Base-by-base conservation (phyloP, 2,888 invertebrate genomes). In the Rhabditoides inermis region DNA sequence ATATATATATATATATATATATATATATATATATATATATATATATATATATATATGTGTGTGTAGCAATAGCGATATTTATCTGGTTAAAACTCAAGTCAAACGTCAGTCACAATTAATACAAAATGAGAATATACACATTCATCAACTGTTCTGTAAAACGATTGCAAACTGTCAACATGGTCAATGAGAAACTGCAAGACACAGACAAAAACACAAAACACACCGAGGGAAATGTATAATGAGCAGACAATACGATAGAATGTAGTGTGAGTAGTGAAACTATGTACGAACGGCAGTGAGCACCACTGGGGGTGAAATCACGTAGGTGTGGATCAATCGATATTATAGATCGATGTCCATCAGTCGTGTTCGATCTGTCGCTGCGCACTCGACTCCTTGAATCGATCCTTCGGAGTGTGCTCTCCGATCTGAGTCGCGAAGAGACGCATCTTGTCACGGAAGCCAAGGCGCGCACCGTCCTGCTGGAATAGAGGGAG, bases 381-480 rank as follows among this genome's bases (percentile, higher is more conserved):
- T 47, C 63, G 27, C 20, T 63, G 56, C 10, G 63, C 63, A 51
- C 56, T 56, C 53, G 60, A 60, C 20, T 46, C 56, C 37, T 55
- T 50, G 39, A 54, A 40, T 37, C 60, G 46, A 35, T 63, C 56
- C 30, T 55, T 59, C 25, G 63, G 63, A 5, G 56, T 52, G 15
- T 86, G 84, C 71, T 86, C 85, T 39, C 94, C 94, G 15, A 90
- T 87, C 81, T 94, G 92, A 80, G 88, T 85, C 40, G 94, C 95
- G 82, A 98, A 98, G 88, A 94, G 90, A 81, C 90, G 90, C 92
- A 95, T 95, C 81, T 98, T 98, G 79, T 98, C 95, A 78, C 90
- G 87, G 81, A 98, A 98, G 53, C 89, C 89, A 58, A 95, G 83
- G 73, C 91, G 89, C 77, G 94, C 92, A 2, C 70, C 72, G 48